Conservation (phyloP, 2,888 invertebrate species). For the Hypercompe scribonia region DNA sequence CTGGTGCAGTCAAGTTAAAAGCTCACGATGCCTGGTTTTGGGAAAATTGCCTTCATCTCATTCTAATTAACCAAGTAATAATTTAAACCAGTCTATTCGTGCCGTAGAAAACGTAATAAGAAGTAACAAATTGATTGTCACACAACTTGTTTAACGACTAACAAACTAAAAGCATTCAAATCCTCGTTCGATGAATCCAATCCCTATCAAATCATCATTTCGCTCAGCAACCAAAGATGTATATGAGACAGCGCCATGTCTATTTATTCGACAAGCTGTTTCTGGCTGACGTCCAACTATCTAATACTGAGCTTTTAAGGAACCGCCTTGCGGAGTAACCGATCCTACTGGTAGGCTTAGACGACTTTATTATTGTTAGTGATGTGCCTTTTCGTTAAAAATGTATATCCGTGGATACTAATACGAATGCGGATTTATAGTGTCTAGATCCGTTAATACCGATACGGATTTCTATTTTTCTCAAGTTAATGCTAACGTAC, state of each 20-base stretch:
- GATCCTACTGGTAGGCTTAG: constrained; percentile 34
- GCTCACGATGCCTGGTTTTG: too few species aligned
- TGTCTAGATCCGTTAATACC: background rate
- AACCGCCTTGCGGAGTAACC: constrained; percentile 35
- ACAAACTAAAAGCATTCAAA: background rate
- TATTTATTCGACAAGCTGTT: constrained; percentile 49
- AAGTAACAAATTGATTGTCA: background rate
- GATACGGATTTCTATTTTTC: background rate
- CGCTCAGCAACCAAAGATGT: constrained; percentile 34
- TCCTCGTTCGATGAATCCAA: constrained; percentile 1
- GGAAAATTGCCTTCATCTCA: too few species aligned
- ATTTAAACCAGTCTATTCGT: too few species aligned
- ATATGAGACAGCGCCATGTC: constrained; percentile 39
- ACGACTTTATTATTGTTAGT: constrained; percentile 34
- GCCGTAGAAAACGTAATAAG: background rate
- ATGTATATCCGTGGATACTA: background rate
- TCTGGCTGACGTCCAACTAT: constrained; percentile 48
- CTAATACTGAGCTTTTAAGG: constrained; percentile 41
- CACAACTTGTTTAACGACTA: background rate
- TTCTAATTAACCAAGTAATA: too few species aligned
- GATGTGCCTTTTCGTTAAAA: background rate
- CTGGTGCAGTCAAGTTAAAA: too few species aligned
- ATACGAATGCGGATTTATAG: background rate
- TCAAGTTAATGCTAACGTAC: background rate
- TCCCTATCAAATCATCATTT: constrained; percentile 24